These are phyloP conservation scores for Esox masquinongy DNA, from an alignment of 2,797 vertebrate genomes.

Conservation along the genomic window DNA sequence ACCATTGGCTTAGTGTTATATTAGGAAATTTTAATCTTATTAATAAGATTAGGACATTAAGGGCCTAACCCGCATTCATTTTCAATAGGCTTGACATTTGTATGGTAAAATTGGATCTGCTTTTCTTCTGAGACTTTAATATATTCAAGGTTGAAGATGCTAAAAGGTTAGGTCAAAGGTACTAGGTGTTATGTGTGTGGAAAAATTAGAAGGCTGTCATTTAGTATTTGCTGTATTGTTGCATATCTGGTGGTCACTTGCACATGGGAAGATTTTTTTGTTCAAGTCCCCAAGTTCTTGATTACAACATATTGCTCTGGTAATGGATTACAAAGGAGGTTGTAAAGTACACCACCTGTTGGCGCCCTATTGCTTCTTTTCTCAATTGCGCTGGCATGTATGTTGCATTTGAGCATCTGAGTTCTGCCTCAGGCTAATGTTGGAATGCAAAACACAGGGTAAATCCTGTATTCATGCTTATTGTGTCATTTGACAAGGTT, in stretches of 20 bases:
- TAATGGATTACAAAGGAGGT: slow-evolving; percentile 58
- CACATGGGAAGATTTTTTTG: neutral
- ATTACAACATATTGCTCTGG: slow-evolving; percentile 3
- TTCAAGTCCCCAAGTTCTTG: neutral
- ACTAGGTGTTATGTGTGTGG: neutral
- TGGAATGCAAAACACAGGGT: slow-evolving; percentile 70
- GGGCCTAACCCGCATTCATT: slow-evolving; percentile 22
- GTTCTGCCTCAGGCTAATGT: slow-evolving; percentile 49
- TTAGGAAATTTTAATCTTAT: slow-evolving; percentile 41
- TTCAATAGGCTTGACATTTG: neutral
- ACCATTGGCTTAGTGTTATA: slow-evolving; percentile 34
- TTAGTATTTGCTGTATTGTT: neutral
- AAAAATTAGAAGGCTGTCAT: neutral
- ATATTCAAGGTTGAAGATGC: neutral
- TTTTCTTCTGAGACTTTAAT: neutral
- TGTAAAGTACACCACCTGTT: slow-evolving; percentile 81
- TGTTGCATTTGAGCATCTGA: slow-evolving; percentile 51
- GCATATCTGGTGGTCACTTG: neutral
- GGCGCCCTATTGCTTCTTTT: slow-evolving; percentile 69
- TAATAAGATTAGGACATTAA: slow-evolving; percentile 54
- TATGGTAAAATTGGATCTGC: neutral
- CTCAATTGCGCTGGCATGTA: slow-evolving; percentile 50
- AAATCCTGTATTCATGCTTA: slow-evolving; percentile 68
- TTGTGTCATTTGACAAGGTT: slow-evolving; percentile 73
- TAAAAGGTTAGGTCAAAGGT: neutral